These are phyloP conservation scores for Drosophila rhopaloa DNA, from an alignment of 1,140 invertebrate species.

Conservation along the genomic window DNA sequence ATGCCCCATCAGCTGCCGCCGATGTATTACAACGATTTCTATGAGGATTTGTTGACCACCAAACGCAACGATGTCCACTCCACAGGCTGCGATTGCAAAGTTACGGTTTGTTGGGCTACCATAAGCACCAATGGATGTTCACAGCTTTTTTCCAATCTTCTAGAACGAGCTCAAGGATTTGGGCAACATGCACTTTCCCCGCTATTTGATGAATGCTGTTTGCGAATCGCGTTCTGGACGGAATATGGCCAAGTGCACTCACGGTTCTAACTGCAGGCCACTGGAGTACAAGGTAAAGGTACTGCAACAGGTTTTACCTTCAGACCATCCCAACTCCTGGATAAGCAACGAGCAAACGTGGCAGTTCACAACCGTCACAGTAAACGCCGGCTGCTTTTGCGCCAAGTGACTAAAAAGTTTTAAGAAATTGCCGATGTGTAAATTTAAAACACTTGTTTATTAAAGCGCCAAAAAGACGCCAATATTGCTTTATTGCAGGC, in stretches of 20 bases:
- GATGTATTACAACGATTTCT: slow-evolving; percentile 74
- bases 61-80: slow-evolving; percentile 66
- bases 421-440: slow-evolving; percentile 10
- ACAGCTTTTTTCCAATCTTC: not conserved
- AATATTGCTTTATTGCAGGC: slow-evolving; percentile 50
- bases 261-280: slow-evolving; percentile 71
- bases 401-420: slow-evolving; percentile 53
- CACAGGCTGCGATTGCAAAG: slow-evolving; percentile 79
- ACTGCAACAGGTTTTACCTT: slow-evolving; percentile 32
- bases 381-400: slow-evolving; percentile 81
- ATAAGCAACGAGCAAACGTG: slow-evolving; percentile 60
- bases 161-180: slow-evolving; percentile 77
- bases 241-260: slow-evolving; percentile 63
- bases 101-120: slow-evolving; percentile 56
- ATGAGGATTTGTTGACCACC: slow-evolving; percentile 66
- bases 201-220: slow-evolving; percentile 76
- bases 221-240: slow-evolving; percentile 59
- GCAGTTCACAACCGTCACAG: slow-evolving; percentile 76
- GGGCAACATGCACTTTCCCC: slow-evolving; percentile 68
- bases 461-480: slow-evolving; percentile 42
- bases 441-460: slow-evolving; percentile 39
- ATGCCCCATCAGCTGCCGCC: slow-evolving; percentile 58
- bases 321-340: slow-evolving; percentile 41
- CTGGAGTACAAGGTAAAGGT: slow-evolving; percentile 82
- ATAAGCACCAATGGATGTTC: not conserved